A percentile compares a stretch with the other conserved stretches of the same genome.
Evolutionary conservation across 1,140 invertebrate species (phyloP).

Genomic region (Limonius californicus): DNA sequence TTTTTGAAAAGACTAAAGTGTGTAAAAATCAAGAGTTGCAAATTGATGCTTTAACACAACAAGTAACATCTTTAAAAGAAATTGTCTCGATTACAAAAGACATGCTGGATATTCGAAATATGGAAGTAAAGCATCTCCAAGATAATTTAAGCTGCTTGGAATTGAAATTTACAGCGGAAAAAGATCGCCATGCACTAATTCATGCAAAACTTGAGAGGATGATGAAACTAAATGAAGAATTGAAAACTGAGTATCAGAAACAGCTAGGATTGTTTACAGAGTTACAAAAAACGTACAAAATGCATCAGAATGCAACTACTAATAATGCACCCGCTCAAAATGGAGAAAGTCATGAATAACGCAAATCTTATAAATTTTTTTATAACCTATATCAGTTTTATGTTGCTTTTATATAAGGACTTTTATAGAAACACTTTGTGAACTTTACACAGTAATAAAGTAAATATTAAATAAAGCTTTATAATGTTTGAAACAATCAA

Average conservation of each 20-base stretch:
- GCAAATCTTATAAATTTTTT: background rate
- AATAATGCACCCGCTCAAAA: background rate
- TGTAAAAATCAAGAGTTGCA: conserved; percentile 71
- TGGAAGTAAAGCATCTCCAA: conserved; percentile 71
- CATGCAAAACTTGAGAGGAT: conserved; percentile 66
- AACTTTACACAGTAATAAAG: too few relatives aligned
- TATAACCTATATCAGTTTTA: too few relatives aligned
- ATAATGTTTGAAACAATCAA: too few relatives aligned
- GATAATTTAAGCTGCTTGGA: conserved; percentile 68
- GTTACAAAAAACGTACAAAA: conserved; percentile 37
- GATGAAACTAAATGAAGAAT: conserved; percentile 63
- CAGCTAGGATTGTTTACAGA: conserved; percentile 65
- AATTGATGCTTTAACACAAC: conserved; percentile 64
- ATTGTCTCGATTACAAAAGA: conserved; percentile 74
- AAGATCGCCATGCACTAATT: conserved; percentile 62
- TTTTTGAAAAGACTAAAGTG: conserved; percentile 66
- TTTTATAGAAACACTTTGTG: too few relatives aligned
- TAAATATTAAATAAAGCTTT: too few relatives aligned
- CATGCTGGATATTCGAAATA: conserved; percentile 68
- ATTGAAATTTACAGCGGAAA: conserved; percentile 62
- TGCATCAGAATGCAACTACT: too few relatives aligned
- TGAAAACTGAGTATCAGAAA: conserved; percentile 70
- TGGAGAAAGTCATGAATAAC: background rate
- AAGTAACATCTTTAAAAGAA: conserved; percentile 70
- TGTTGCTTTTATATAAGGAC: too few relatives aligned